A percentile compares a stretch with the other conserved stretches of the same genome.
Evolutionary conservation across 2,113 vertebrate species (phyloP).

Genomic region (Cygnus buccinator): DNA sequence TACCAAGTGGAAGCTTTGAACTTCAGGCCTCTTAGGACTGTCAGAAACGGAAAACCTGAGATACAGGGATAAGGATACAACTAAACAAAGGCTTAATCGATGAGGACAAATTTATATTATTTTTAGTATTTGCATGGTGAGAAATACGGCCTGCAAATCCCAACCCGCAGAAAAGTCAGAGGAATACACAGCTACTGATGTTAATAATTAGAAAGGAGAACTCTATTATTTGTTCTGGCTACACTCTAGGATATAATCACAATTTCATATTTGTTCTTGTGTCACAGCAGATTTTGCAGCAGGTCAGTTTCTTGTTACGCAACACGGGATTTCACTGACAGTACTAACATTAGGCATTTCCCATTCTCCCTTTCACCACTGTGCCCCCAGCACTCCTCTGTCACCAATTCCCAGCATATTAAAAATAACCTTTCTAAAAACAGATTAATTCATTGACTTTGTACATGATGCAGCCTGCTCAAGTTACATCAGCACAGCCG

Average conservation of each 20-base stretch:
- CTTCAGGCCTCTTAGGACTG: background rate
- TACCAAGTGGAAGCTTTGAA: background rate
- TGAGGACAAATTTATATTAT: background rate
- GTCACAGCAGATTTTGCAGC: background rate
- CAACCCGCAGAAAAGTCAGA: constrained; percentile 2
- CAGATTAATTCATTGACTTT: background rate
- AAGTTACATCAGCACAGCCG: background rate
- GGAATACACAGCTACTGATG: background rate
- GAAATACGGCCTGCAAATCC: background rate
- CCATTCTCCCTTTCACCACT: background rate
- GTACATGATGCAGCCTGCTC: background rate
- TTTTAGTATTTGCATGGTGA: background rate
- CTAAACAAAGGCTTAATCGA: background rate
- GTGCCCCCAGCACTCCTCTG: background rate
- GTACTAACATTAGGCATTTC: background rate
- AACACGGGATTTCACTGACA: background rate
- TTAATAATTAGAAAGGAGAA: background rate
- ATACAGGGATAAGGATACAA: background rate
- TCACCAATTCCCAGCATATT: rapidly evolving
- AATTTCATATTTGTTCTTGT: background rate
- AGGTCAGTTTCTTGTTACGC: background rate
- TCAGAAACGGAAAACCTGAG: background rate
- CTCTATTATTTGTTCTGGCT: background rate
- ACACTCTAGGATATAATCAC: background rate
- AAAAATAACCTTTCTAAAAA: background rate